Conservation (phyloP, 2,113 vertebrate genomes). For the Melanotaenia duboulayi region DNA sequence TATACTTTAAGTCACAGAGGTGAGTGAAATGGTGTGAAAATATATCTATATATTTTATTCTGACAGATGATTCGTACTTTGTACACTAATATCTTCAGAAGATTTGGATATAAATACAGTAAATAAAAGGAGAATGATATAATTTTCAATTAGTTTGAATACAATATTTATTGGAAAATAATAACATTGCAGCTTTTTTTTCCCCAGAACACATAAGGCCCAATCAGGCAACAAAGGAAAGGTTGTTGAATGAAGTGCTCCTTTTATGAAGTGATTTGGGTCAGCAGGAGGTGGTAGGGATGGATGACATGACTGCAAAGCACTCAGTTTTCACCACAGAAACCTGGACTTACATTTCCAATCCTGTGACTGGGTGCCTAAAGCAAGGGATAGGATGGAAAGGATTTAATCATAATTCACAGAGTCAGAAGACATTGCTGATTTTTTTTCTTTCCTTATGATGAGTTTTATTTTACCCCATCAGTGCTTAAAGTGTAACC, state of each 20-base stretch:
- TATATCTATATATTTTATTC: background rate
- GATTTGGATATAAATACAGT: background rate
- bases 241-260: background rate
- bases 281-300: background rate
- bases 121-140: background rate
- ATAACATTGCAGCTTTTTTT: too few relatives aligned
- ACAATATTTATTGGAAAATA: too few relatives aligned
- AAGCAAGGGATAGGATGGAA: background rate
- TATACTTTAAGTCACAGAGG: conserved; percentile 9
- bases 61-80: conserved; percentile 1
- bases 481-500: too few relatives aligned
- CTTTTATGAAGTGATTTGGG: background rate
- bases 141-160: too few relatives aligned
- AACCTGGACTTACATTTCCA: background rate
- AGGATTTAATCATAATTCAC: too few relatives aligned
- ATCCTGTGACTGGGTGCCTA: background rate
- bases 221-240: background rate
- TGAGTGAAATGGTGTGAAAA: conserved; percentile 1
- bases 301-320: background rate
- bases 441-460: too few relatives aligned
- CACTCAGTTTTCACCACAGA: too few relatives aligned
- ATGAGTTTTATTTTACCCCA: too few relatives aligned
- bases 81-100: background rate
- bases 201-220: background rate
- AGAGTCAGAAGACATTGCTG: too few relatives aligned